Conservation (phyloP, 2,797 vertebrate genomes). For the Urocyon cinereoargenteus region DNA sequence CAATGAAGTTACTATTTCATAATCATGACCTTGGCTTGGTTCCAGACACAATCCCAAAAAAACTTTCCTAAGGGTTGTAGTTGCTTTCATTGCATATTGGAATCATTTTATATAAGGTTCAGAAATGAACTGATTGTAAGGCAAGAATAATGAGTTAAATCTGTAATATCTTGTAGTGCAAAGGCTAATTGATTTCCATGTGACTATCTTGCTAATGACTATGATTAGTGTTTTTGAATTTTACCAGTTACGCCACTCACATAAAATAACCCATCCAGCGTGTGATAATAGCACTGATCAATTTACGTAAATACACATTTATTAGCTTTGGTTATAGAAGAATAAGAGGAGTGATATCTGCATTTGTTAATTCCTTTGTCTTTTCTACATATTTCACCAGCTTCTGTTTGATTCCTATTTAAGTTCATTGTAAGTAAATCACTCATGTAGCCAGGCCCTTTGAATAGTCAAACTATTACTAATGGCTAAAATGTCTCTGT, state of each 20-base stretch:
- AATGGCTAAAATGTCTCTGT: conserved; percentile 49
- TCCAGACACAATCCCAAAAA: neutral
- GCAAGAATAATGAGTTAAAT: conserved; percentile 8
- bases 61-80: neutral
- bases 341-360: neutral
- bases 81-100: neutral
- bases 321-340: neutral
- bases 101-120: neutral
- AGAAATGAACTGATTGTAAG: conserved; percentile 26
- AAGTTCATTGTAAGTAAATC: neutral
- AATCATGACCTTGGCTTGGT: neutral
- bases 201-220: conserved; percentile 17
- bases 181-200: conserved; percentile 65
- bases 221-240: conserved; percentile 55
- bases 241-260: conserved; percentile 24
- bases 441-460: neutral
- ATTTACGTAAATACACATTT: conserved; percentile 39
- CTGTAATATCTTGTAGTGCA: neutral
- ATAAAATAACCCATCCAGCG: neutral
- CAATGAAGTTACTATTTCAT: neutral
- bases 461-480: neutral
- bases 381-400: neutral
- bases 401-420: neutral
- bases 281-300: conserved; percentile 10
- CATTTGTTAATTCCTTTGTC: neutral